These are phyloP conservation scores for Halocaridina rubra DNA, from an alignment of 2,888 invertebrate species.

Conservation along the genomic window DNA sequence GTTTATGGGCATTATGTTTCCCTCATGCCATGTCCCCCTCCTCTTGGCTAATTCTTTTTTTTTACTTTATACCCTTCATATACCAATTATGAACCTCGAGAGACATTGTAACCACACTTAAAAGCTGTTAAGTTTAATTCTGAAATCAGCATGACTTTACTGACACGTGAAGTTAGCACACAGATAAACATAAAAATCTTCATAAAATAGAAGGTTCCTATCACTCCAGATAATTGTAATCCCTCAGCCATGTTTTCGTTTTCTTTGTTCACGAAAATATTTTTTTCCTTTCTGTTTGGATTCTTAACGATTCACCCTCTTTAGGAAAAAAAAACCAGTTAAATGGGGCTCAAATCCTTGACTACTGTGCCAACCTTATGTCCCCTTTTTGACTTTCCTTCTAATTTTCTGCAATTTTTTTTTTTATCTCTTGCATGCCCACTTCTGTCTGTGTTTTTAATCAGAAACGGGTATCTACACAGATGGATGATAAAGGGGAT, in stretches of 20 bases:
- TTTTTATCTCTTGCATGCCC: constrained; percentile 52
- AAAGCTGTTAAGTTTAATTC: too few species aligned
- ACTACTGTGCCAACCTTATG: constrained; percentile 49
- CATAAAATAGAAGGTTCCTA: too few species aligned
- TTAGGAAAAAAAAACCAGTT: too few species aligned
- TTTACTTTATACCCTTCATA: constrained; percentile 15
- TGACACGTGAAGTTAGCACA: too few species aligned
- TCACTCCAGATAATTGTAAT: too few species aligned
- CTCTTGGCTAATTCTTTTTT: constrained; percentile 38
- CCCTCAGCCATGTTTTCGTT: too few species aligned
- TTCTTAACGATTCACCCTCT: too few species aligned
- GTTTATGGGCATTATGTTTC: constrained; percentile 43
- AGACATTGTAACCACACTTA: too few species aligned
- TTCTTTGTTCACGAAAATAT: too few species aligned
- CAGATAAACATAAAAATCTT: too few species aligned
- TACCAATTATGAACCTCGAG: constrained; percentile 22
- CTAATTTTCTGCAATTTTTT: constrained; percentile 51
- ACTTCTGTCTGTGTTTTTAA: constrained; percentile 49
- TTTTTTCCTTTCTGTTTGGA: too few species aligned
- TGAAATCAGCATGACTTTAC: too few species aligned
- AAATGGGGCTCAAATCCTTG: constrained; percentile 43
- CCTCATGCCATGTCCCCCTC: constrained; percentile 24
- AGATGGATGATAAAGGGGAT: constrained; percentile 38
- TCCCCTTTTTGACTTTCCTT: constrained; percentile 51
- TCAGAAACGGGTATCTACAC: constrained; percentile 39